These are phyloP conservation scores for Porites lutea DNA, from an alignment of 64 coral and sea anemone species.

Conservation along the genomic window DNA sequence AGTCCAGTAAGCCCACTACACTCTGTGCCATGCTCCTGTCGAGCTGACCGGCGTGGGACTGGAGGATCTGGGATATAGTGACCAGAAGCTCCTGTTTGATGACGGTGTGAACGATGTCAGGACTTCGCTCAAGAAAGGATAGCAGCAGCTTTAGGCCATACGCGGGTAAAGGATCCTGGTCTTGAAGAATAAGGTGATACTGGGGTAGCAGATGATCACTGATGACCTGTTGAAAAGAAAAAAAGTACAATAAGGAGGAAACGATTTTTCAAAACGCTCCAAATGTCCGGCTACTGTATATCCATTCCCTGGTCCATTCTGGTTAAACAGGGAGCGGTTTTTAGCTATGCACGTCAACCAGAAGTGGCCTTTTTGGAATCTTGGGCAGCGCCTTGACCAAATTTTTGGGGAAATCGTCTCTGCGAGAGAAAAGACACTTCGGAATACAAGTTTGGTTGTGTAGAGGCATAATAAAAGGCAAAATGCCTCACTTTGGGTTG, in stretches of 20 bases:
- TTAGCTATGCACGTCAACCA: no score
- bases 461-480: no score
- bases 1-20: slow-evolving; percentile 83
- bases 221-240: slow-evolving; percentile 70
- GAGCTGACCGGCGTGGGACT: slow-evolving; percentile 65
- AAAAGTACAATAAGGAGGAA: background rate
- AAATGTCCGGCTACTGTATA: no score
- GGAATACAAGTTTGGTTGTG: no score
- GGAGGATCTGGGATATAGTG: slow-evolving; percentile 74
- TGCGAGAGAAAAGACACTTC: no score
- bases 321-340: no score
- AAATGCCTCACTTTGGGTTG: no score
- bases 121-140: slow-evolving; percentile 84
- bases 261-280: no score
- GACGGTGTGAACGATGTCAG: slow-evolving; percentile 70
- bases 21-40: slow-evolving; percentile 68
- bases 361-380: no score
- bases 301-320: no score
- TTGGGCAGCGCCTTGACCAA: no score
- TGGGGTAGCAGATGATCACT: slow-evolving; percentile 80
- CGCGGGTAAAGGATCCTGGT: slow-evolving; percentile 95
- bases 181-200: slow-evolving; percentile 94
- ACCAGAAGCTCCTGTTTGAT: slow-evolving; percentile 80
- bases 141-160: slow-evolving; percentile 91
- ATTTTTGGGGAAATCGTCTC: no score